Conservation (phyloP, 1,140 invertebrate species). For the Cotesia typhae region DNA sequence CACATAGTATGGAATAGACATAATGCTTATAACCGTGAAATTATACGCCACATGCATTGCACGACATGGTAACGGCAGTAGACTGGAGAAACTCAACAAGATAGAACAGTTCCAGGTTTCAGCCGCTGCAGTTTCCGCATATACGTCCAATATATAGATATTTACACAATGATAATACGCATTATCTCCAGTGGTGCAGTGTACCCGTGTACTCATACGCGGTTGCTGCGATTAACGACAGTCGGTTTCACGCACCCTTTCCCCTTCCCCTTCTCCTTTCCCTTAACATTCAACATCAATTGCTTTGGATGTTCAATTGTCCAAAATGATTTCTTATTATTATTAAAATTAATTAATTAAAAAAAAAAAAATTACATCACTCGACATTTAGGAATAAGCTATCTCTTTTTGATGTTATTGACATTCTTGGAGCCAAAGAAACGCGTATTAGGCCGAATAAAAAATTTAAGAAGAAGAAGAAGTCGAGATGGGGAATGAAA, state of each 20-base stretch:
- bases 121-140: conserved; percentile 4
- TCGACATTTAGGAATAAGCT: too few relatives aligned
- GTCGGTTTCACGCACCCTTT: conserved; percentile 1
- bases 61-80: neutral
- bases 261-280: too few relatives aligned
- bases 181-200: too few relatives aligned
- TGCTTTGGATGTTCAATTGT: neutral
- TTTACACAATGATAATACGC: neutral
- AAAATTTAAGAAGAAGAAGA: neutral
- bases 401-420: too few relatives aligned
- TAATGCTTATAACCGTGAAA: conserved; percentile 18
- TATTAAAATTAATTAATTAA: too few relatives aligned
- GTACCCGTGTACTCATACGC: neutral
- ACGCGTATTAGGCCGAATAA: neutral
- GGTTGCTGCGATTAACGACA: conserved; percentile 10
- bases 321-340: too few relatives aligned
- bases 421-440: too few relatives aligned
- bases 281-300: too few relatives aligned
- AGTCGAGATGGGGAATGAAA: neutral
- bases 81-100: conserved; percentile 13
- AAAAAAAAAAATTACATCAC: too few relatives aligned
- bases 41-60: conserved; percentile 18
- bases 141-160: neutral
- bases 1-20: conserved; percentile 10
- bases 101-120: conserved; percentile 14